Base-by-base conservation (phyloP, 2,113 vertebrate genomes). In the Herpetotheres cachinnans region DNA sequence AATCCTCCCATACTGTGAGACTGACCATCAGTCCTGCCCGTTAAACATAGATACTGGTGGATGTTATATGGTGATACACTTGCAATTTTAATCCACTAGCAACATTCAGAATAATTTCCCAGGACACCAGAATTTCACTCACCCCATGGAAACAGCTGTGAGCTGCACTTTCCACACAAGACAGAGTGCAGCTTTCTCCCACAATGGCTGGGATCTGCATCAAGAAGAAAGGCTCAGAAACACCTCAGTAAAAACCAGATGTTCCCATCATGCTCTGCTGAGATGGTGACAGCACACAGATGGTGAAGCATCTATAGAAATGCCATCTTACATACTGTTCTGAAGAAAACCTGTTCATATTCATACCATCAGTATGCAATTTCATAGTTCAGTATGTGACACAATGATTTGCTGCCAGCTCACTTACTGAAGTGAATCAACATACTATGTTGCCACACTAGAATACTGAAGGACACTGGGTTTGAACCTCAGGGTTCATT, bases 71-170 rank as follows among this genome's bases (percentile, higher is more conserved):
- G 50, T 63, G 29, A 67, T 16, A 74, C 7, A 42, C 52, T 73
- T 63, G 34, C 29, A 52, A 87, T 58, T 87, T 90, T 91, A 93
- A 89, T 82, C 16, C 40, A 46, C 24, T 25, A 82, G 44, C 49
- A 86, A 77, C 44, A 74, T 54, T 86, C 78, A 76, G 30, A 70
- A 38, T 89, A 6, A 66, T 13, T 54, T 82, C 89, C 17, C 18
- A 59, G 30, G 50, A 70, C 16, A 21, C 59, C 14, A 67, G 50
- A 56, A 46, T 44, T 93, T 67, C 65, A 96, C 95, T 98, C 97
- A 99, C 98, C 97, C 98, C 98, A 19, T 83, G 94, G 93, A 99
- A 99, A 94, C 98, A 99, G 58, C 98, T 98, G 24, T 30, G 87
- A 34, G 97, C 93, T 0, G 98, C 98, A 7, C 81, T 96, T 91